Evolutionary conservation across 1,140 invertebrate genomes (phyloP).

Genomic region (Mizuhopecten yessoensis): DNA sequence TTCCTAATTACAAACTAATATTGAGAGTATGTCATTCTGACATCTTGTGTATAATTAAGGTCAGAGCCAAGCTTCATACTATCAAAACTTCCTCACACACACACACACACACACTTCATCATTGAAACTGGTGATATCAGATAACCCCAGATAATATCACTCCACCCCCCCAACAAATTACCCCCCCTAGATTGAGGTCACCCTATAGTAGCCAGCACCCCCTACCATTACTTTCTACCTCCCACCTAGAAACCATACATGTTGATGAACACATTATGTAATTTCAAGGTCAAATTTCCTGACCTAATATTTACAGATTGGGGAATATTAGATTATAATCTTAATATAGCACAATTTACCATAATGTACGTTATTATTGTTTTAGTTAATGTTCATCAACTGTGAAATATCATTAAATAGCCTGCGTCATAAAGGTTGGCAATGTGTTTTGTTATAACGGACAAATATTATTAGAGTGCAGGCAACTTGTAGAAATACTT

Average conservation of each 20-base stretch:
- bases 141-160: no score
- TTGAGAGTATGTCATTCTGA: no score
- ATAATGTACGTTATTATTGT: not conserved
- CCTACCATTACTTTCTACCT: not conserved
- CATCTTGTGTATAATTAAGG: no score
- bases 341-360: not conserved
- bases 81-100: no score
- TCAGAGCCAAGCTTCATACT: no score
- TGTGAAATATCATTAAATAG: not conserved
- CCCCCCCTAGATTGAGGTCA: not conserved
- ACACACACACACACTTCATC: no score
- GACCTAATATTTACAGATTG: not conserved
- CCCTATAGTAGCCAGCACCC: not conserved
- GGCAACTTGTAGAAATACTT: not conserved
- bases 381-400: not conserved
- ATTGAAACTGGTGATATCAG: no score
- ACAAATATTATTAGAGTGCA: no score
- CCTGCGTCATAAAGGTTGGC: not conserved
- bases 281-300: slow-evolving; percentile 10
- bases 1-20: no score
- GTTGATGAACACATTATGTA: not conserved
- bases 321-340: not conserved
- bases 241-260: not conserved
- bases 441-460: not conserved
- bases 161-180: not conserved